Conservation (phyloP, 1,140 invertebrate species). For the Ceratosolen fusciceps region DNA sequence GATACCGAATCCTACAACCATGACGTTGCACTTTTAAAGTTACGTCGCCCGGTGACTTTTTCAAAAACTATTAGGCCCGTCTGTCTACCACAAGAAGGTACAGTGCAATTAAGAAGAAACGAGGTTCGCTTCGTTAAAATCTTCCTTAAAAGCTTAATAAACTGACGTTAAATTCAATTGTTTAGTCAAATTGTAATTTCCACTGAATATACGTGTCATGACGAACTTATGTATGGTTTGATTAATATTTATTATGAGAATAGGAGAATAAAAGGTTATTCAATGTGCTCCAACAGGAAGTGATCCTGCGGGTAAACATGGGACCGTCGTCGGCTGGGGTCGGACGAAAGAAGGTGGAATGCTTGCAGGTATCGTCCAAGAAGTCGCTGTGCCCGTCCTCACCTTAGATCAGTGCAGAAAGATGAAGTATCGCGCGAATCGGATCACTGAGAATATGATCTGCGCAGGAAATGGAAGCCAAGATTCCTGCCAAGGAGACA, state of each 20-base stretch:
- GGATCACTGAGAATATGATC: conserved; percentile 86
- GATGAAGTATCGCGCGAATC: conserved; percentile 84
- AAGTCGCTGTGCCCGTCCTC: conserved; percentile 88
- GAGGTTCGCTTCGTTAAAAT: too few species aligned
- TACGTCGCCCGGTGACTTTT: conserved; percentile 83
- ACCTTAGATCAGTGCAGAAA: conserved; percentile 82
- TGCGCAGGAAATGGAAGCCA: conserved; percentile 83
- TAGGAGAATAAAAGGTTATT: too few species aligned
- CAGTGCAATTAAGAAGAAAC: too few species aligned
- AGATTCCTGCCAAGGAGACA: conserved; percentile 89
- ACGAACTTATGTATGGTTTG: too few species aligned
- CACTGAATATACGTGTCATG: too few species aligned
- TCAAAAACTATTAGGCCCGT: conserved; percentile 85
- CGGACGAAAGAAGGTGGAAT: conserved; percentile 84
- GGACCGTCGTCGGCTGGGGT: conserved; percentile 88
- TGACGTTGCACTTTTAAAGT: conserved; percentile 85
- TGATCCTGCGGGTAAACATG: conserved; percentile 82
- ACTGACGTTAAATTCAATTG: too few species aligned
- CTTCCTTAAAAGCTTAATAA: too few species aligned
- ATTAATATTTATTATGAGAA: neutral
- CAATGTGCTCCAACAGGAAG: conserved; percentile 72
- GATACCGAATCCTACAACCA: conserved; percentile 89
- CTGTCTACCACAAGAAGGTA: conserved; percentile 78
- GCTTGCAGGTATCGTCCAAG: conserved; percentile 83
- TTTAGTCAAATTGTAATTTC: too few species aligned